Conservation (phyloP, 2,113 vertebrate genomes). For the Myotis davidii region DNA sequence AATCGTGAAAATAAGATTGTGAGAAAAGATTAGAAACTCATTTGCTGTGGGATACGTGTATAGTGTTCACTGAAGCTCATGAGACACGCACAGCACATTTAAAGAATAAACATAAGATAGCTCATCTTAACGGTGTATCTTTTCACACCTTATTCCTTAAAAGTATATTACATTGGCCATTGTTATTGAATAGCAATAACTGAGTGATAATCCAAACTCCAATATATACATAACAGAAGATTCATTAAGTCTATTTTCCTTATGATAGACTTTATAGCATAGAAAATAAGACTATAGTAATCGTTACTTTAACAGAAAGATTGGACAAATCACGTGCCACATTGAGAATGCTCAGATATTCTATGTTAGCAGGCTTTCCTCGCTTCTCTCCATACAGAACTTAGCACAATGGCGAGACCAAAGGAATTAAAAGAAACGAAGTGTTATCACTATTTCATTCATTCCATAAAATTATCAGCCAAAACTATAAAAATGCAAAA, state of each 20-base stretch:
- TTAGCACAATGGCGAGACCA: not conserved
- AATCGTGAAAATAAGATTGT: too few species aligned
- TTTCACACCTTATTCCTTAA: slow-evolving; percentile 12
- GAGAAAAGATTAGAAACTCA: slow-evolving; percentile 17
- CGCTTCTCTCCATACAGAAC: not conserved
- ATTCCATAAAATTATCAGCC: slow-evolving; percentile 12
- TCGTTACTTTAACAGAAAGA: slow-evolving; percentile 24
- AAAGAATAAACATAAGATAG: slow-evolving; percentile 34
- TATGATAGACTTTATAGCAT: not conserved
- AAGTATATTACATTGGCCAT: not conserved
- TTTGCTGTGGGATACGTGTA: not conserved
- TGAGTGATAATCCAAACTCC: slow-evolving; percentile 17
- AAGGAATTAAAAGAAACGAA: not conserved
- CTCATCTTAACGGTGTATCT: not conserved
- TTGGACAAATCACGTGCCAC: not conserved
- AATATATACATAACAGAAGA: not conserved
- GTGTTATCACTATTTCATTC: not conserved
- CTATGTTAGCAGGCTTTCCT: not conserved
- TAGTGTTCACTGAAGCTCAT: not conserved
- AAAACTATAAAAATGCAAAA: slow-evolving; percentile 42
- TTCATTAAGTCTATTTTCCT: not conserved
- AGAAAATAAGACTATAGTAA: not conserved
- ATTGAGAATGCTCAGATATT: slow-evolving; percentile 5
- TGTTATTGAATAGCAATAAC: not conserved
- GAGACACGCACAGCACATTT: not conserved